phyloP scores from a whole-genome alignment of 2,888 invertebrate species.

The Parelbella ahira region DNA sequence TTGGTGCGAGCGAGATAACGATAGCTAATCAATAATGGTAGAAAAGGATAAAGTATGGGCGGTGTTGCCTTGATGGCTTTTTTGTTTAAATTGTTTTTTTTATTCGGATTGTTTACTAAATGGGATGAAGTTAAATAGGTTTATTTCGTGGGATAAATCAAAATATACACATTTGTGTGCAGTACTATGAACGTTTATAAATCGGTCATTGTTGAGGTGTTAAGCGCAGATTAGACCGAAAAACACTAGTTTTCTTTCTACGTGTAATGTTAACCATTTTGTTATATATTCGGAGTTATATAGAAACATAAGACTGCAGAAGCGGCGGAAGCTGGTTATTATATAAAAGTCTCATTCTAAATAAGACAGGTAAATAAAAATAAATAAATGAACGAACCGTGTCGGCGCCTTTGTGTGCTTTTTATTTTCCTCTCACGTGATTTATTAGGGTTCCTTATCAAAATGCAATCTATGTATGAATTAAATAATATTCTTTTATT shows the following conservation, averaged over 20 bases:
- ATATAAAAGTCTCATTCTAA: neutral
- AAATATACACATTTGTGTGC: no score
- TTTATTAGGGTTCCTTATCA: neutral
- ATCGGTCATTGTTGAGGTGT: no score
- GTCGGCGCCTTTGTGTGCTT: neutral
- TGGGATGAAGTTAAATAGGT: no score
- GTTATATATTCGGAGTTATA: no score
- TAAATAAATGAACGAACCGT: neutral
- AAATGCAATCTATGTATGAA: no score
- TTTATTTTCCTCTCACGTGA: neutral
- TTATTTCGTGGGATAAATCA: no score
- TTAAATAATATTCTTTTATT: no score
- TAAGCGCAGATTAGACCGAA: no score
- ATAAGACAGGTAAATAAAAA: neutral
- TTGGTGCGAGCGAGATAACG: slow-evolving; percentile 42
- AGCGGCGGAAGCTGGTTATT: neutral
- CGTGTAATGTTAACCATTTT: no score
- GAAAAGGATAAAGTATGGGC: slow-evolving; percentile 43
- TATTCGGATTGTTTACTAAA: slow-evolving; percentile 11
- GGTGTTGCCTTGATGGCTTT: slow-evolving; percentile 54
- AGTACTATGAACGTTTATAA: no score
- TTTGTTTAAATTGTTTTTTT: slow-evolving; percentile 29
- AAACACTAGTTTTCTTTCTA: no score
- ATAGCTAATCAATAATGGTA: slow-evolving; percentile 48
- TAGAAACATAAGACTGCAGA: no score